Evolutionary conservation across 2,797 vertebrate species (phyloP), one percentile per base, ranked within the genome.

Genomic region (Sorex maritimensis): DNA sequence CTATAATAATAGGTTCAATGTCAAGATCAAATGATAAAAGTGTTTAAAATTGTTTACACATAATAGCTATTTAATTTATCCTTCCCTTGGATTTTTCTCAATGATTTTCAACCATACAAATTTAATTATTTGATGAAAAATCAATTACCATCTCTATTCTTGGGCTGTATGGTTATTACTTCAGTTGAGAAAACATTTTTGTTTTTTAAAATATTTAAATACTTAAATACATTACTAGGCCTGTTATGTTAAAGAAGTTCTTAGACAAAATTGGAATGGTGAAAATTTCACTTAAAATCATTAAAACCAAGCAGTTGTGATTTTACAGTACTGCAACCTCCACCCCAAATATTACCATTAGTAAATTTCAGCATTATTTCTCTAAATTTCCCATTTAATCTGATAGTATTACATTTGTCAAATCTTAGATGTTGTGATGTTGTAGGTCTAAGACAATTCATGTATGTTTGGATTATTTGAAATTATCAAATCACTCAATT

Each of bases 1-100:
- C 63, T 75, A 41, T 79, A 79, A 75, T 81, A 81, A 61, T 14
- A 93, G 75, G 14, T 87, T 85, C 91, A 94, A 89, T 75, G 26
- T 88, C 55, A 95, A 86, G 46, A 93, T 91, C 80, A 95, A 96
- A 78, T 91, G 30, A 95, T 81, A 77, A 90, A 88, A 86, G 1
- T 69, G 67, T 78, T 88, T 95, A 84, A 94, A 94, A 78, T 90
- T 82, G 82, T 46, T 73, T 92, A 83, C 8, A 69, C 87, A 41
- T 80, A 73, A 79, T 73, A 85, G 21, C n/a, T 77, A 73, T 17
- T 94, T 91, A 86, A 88, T 74, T 84, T 94, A 95, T 14, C 52
- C 68, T 67, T 23, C 28, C 5, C 14, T 92, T 79, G 30, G 24
- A 46, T 92, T 90, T 75, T 92, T n/a, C 55, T 85, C n/a, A 65